A percentile compares a stretch with the other conserved stretches of the same genome.
These are phyloP conservation scores for Caranx ignobilis DNA, from an alignment of 2,113 vertebrate species.

Conservation along the genomic window DNA sequence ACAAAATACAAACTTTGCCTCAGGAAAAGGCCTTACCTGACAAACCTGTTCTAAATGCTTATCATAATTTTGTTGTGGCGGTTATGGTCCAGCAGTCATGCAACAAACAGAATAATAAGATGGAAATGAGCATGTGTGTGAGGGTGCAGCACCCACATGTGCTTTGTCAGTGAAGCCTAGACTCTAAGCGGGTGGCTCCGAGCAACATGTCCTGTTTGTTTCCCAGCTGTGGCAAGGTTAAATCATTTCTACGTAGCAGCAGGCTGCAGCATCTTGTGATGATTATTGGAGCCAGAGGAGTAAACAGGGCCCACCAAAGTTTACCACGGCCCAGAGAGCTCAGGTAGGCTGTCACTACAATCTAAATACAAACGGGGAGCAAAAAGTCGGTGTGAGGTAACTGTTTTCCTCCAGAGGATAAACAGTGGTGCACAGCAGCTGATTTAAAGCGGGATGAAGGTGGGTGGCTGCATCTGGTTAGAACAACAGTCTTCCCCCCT, in stretches of 20 bases:
- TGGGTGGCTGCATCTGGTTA: constrained; percentile 53
- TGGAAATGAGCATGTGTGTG: constrained; percentile 24
- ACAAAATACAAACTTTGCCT: constrained; percentile 43
- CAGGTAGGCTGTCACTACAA: constrained; percentile 74
- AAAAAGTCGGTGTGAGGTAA: constrained; percentile 50
- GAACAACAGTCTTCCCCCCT: constrained; percentile 16
- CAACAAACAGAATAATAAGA: constrained; percentile 32
- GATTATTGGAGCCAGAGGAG: constrained; percentile 74
- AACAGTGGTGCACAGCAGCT: constrained; percentile 65
- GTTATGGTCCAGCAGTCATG: constrained; percentile 24
- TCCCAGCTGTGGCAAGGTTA: constrained; percentile 54
- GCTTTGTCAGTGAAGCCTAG: constrained; percentile 39
- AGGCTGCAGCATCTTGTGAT: constrained; percentile 71
- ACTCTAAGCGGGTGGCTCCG: constrained; percentile 13
- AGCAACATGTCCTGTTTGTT: constrained; percentile 68
- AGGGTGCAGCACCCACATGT: constrained; percentile 21
- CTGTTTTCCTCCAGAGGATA: constrained; percentile 70
- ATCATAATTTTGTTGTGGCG: constrained; percentile 17
- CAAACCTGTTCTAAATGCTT: constrained; percentile 28
- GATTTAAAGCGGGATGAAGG: constrained; percentile 58
- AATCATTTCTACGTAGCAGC: constrained; percentile 60
- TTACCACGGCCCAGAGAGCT: constrained; percentile 76
- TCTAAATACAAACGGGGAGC: constrained; percentile 69
- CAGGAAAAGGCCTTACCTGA: constrained; percentile 44
- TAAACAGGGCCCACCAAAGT: constrained; percentile 72